Evolutionary conservation across 2,797 vertebrate genomes (phyloP), one percentile per base, ranked within the genome.

Genomic region (Betta splendens): DNA sequence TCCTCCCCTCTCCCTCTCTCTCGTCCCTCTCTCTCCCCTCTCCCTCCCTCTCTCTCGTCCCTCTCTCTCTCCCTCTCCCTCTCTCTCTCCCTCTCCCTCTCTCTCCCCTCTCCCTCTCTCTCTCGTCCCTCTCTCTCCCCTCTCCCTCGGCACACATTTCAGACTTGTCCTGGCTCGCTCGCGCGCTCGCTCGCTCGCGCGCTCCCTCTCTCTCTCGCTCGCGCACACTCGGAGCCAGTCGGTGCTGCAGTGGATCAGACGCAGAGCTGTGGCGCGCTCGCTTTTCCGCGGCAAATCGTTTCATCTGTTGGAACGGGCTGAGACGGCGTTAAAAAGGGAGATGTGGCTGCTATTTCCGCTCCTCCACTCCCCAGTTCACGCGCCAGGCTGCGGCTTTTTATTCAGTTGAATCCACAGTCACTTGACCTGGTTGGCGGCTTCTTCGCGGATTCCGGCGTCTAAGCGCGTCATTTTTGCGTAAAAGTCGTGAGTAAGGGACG

Each of bases 191-290:
- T 21, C 32, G 3, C 59, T 18, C 52, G 29, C 51, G n/a, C 62
- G n/a, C 62, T 21, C 22, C 1, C 62, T 39, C 68, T 23, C 60
- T 8, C 66, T 2, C 49, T 21, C 32, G 3, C 59, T 18, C 52
- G 29, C 51, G n/a, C 62, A n/a, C 62, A 5, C 60, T 44, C 60
- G 48, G 54, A 53, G 42, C 38, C 79, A 53, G 66, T 43, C 68
- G 64, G 73, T 86, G 84, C 86, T 89, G 86, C 85, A 88, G 85
- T 85, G 85, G 82, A 82, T 85, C 78, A 87, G 83, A 64, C 83
- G 83, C 79, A 82, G 81, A 81, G 75, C 82, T 73, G 35, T 42
- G 50, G 71, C 76, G 54, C 75, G 68, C 69, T 45, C 53, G 60
- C 51, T 45, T 75, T 51, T 71, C 51, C 70, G 46, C 66, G 50